Conservation (phyloP, 2,797 vertebrate genomes). For the Tauraco hartlaubi region DNA sequence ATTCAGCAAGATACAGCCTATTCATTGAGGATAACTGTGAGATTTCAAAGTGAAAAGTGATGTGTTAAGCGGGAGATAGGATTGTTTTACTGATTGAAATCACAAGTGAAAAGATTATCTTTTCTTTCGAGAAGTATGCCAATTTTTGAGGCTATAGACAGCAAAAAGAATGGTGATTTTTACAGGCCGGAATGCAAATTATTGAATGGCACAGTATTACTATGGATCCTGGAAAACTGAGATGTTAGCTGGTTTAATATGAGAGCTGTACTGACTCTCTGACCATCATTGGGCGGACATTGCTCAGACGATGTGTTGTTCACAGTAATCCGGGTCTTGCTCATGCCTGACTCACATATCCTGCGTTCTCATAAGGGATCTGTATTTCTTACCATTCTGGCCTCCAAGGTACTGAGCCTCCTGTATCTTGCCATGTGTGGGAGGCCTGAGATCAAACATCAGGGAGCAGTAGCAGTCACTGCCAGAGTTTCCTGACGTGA, state of each 20-base stretch:
- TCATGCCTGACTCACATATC: slow-evolving; percentile 44
- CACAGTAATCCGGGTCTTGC: slow-evolving; percentile 28
- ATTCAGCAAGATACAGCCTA: not conserved
- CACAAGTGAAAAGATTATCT: not conserved
- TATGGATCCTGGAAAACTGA: not conserved
- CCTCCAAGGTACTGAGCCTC: not conserved
- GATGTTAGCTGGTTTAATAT: slow-evolving; percentile 6
- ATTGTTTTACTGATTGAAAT: not conserved
- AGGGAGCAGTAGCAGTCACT: not conserved
- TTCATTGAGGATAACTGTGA: not conserved
- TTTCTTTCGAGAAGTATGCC: not conserved
- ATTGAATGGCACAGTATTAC: not conserved
- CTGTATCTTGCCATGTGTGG: not conserved
- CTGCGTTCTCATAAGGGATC: not conserved
- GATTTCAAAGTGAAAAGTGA: not conserved
- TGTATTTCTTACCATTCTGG: not conserved
- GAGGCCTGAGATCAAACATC: slow-evolving; percentile 5
- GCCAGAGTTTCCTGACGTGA: not conserved
- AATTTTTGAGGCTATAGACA: not conserved
- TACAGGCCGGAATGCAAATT: not conserved
- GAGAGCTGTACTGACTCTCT: not conserved
- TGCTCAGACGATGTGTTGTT: slow-evolving; percentile 13
- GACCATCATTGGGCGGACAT: not conserved
- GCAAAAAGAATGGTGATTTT: slow-evolving; percentile 14
- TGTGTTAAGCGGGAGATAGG: not conserved